These are phyloP conservation scores for Meteorus cinctellus DNA, from an alignment of 2,888 invertebrate genomes.

Conservation along the genomic window DNA sequence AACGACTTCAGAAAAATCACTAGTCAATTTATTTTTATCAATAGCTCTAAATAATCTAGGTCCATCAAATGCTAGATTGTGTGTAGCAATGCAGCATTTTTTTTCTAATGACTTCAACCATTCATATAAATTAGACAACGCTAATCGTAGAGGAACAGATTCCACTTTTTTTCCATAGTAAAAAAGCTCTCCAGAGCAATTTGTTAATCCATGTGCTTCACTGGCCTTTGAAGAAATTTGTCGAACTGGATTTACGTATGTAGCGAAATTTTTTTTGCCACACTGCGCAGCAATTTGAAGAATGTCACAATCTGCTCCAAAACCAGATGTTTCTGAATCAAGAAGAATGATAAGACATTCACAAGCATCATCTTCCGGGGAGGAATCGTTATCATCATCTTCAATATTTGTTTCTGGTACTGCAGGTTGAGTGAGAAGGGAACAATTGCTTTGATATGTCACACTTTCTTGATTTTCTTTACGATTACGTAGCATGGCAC, in stretches of 20 bases:
- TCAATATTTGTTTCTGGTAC: neutral
- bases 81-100: conserved; percentile 41
- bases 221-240: conserved; percentile 32
- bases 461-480: conserved; percentile 40
- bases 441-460: conserved; percentile 41
- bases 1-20: conserved; percentile 42
- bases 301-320: conserved; percentile 36
- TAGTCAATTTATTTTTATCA: conserved; percentile 20
- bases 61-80: conserved; percentile 45
- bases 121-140: conserved; percentile 32
- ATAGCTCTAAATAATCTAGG: conserved; percentile 34
- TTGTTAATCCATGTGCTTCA: conserved; percentile 43
- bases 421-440: conserved; percentile 26
- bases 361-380: neutral
- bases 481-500: conserved; percentile 25
- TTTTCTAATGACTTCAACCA: conserved; percentile 37
- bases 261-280: conserved; percentile 32
- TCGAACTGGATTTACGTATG: conserved; percentile 39
- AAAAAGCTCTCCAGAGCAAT: conserved; percentile 34
- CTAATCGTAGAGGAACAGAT: conserved; percentile 34
- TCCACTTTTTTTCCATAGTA: conserved; percentile 30
- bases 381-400: neutral
- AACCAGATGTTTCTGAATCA: conserved; percentile 45
- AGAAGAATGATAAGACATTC: conserved; percentile 35
- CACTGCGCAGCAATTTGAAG: conserved; percentile 40